These are phyloP conservation scores for Temnothorax ravouxi DNA, from an alignment of 2,888 invertebrate genomes.

Conservation along the genomic window DNA sequence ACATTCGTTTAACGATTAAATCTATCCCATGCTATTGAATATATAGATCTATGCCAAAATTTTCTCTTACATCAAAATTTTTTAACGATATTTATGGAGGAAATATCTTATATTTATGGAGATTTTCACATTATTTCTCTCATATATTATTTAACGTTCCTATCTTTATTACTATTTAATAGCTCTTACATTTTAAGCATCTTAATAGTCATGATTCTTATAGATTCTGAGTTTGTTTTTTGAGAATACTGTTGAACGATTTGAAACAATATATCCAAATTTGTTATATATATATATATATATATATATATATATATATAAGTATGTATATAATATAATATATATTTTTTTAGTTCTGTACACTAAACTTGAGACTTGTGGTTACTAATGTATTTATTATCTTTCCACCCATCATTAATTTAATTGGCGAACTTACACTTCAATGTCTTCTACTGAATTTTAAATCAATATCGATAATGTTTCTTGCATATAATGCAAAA, in stretches of 20 bases:
- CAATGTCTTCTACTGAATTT: background rate
- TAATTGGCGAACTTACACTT: background rate
- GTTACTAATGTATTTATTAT: background rate
- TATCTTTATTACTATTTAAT: background rate
- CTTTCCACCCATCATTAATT: background rate
- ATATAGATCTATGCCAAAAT: background rate
- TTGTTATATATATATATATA: background rate
- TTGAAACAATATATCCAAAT: conserved; percentile 27
- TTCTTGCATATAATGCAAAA: conserved; percentile 9
- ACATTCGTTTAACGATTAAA: conserved; percentile 17
- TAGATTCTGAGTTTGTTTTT: conserved; percentile 1
- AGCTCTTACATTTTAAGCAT: background rate
- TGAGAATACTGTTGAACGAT: conserved; percentile 13
- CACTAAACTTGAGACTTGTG: background rate
- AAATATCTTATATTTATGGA: background rate
- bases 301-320: conserved; percentile 8
- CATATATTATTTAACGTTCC: conserved; percentile 8
- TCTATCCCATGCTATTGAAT: background rate
- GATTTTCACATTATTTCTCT: background rate
- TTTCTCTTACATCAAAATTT: background rate
- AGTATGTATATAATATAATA: conserved; percentile 21
- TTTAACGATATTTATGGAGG: background rate
- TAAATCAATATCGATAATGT: background rate
- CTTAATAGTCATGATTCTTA: conserved; percentile 5
- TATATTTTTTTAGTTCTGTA: background rate